A percentile compares a stretch with the other conserved stretches of the same genome.
These are phyloP conservation scores for Anneissia japonica DNA, from an alignment of 35 echinoderm and acorn worm species.

Conservation along the genomic window DNA sequence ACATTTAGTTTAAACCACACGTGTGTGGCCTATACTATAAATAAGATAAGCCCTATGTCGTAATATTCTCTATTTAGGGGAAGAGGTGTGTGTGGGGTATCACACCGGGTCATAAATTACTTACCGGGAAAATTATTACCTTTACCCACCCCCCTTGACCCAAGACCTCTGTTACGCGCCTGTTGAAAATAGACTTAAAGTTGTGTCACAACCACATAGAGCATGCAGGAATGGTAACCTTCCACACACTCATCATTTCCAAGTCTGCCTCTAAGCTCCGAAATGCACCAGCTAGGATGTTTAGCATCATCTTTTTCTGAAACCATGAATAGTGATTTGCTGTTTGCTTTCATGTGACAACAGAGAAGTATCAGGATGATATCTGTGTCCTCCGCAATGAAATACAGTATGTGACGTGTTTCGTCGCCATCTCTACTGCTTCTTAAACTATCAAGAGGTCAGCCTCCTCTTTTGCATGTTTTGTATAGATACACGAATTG, in stretches of 20 bases:
- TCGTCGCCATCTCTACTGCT: background rate
- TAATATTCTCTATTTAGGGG: too few species aligned
- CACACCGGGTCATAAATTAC: too few species aligned
- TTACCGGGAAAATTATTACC: too few species aligned
- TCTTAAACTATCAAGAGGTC: slow-evolving; percentile 13
- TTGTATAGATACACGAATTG: background rate
- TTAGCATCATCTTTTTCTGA: background rate
- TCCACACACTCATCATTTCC: slow-evolving; percentile 11
- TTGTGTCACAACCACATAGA: slow-evolving; percentile 28
- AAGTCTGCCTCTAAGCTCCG: background rate
- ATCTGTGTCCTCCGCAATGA: slow-evolving; percentile 15
- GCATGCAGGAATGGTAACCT: slow-evolving; percentile 27
- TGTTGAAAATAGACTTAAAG: slow-evolving; percentile 4
- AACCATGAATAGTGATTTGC: background rate
- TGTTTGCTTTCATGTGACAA: background rate
- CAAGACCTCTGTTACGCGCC: background rate
- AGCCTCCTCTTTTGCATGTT: slow-evolving; percentile 29
- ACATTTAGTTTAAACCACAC: too few species aligned
- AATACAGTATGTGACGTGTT: background rate
- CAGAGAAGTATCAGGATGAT: slow-evolving; percentile 23
- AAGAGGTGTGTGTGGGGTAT: too few species aligned
- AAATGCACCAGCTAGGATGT: background rate
- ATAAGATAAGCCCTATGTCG: too few species aligned
- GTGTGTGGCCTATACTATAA: too few species aligned
- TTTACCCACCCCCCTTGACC: too few species aligned